These are phyloP conservation scores for Lutraria rhynchaena DNA, from an alignment of 1,140 invertebrate genomes.

Conservation along the genomic window DNA sequence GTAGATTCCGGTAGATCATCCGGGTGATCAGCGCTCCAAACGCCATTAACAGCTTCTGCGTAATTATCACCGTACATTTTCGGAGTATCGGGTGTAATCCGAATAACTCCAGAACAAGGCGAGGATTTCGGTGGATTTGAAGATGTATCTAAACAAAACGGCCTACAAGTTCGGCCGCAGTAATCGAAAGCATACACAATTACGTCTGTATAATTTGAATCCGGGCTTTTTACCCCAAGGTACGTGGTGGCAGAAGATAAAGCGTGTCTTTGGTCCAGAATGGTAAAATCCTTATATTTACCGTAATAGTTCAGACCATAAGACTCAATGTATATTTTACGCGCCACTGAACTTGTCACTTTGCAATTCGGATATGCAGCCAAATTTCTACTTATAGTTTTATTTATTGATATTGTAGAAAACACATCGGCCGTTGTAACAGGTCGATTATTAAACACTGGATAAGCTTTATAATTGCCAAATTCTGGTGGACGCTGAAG, in stretches of 20 bases:
- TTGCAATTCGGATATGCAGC: constrained; percentile 47
- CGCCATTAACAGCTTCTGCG: constrained; percentile 48
- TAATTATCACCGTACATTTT: constrained; percentile 54
- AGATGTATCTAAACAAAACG: constrained; percentile 39
- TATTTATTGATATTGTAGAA: constrained; percentile 40
- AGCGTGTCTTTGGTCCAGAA: constrained; percentile 56
- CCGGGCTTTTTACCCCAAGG: constrained; percentile 45
- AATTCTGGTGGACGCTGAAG: constrained; percentile 55
- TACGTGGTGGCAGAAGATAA: constrained; percentile 47
- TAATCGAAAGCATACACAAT: constrained; percentile 53
- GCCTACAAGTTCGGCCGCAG: constrained; percentile 48
- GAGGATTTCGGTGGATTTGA: constrained; percentile 12
- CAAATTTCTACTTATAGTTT: constrained; percentile 13
- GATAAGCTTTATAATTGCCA: constrained; percentile 54
- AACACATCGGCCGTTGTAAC: constrained; percentile 48
- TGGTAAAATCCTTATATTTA: constrained; percentile 56
- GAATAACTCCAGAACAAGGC: constrained; percentile 51
- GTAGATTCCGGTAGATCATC: constrained; percentile 41
- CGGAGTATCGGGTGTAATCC: constrained; percentile 34
- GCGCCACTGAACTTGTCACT: constrained; percentile 38
- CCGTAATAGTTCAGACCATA: constrained; percentile 60
- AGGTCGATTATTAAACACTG: constrained; percentile 53
- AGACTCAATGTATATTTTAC: constrained; percentile 53
- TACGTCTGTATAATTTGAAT: constrained; percentile 52
- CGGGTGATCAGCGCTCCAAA: constrained; percentile 33